Evolutionary conservation across 2,113 vertebrate species (phyloP), one percentile per base, ranked within the genome.

Genomic region (Baryphthengus martii): DNA sequence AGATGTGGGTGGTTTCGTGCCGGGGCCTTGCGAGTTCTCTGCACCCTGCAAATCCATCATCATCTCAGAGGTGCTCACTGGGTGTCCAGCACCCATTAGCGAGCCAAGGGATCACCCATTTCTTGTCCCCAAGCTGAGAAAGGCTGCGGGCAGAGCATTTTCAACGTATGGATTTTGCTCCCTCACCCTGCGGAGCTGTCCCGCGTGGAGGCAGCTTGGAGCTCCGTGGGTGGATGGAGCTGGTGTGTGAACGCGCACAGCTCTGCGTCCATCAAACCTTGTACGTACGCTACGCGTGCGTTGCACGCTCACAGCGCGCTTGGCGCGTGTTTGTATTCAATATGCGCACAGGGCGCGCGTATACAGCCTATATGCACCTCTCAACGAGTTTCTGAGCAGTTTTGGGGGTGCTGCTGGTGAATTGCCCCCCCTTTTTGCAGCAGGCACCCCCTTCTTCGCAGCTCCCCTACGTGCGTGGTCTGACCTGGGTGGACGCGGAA

Each of bases 101-200:
- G 45, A 50, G 50, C 21, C 3, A 40, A 17, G 17, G 18, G 15
- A 17, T 33, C 45, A 5, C 6, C 35, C 37, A 0, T 0, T 17
- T 49, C 10, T 23, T 8, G 1, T 1, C 24, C 63, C 40, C 26
- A 0, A 0, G 26, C 0, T 1, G 25, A 56, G 21, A n/a, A 44
- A 35, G 4, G 65, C 28, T 33, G 55, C 2, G 3, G 35, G 31
- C 11, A 66, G 35, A 33, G 31, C 5, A 0, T 11, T 67, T 62
- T 39, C 5, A 13, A 0, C 3, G 66, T 2, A 50, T 10, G 1
- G 2, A 0, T 61, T 85, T 47, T 10, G 8, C 31, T 23, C 53
- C 12, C 63, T 16, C 1, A 3, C 31, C 40, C 66, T 2, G 17
- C 3, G 58, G 26, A 26, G 59, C 37, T 56, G 42, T 12, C 47